Evolutionary conservation across 2,113 vertebrate genomes (phyloP), one percentile per base, ranked within the genome.

Genomic region (Engystomops pustulosus): DNA sequence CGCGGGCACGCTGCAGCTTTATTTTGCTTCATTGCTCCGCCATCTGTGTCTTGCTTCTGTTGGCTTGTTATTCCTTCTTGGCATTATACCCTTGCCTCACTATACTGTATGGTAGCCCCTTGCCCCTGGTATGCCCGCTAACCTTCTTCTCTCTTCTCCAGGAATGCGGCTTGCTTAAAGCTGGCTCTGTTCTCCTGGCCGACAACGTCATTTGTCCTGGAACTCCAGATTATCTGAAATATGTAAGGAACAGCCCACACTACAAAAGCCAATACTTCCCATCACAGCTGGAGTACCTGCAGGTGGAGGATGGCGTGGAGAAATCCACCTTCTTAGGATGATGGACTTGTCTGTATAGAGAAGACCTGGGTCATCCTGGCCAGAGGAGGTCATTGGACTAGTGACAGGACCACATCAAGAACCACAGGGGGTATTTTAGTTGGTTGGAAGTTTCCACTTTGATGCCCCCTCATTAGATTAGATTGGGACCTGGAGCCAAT

Each of bases 131-230:
- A 2, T 75, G 23, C 3, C 36, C 38, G 6, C 8, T 15, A 14
- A 79, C 23, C 18, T 32, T 80, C 44, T 23, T 1, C 17, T 60
- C 49, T 51, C 34, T 55, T 8, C 20, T 25, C 5, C 55, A 94
- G 92, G 90, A 90, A 51, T 93, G 89, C 72, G 86, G 89, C 18
- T 90, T 94, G 23, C 85, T 95, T 12, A 86, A 86, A 70, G 88
- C 89, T 53, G 93, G 93, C 41, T 90, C 83, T 1, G 80, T 94
- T 67, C 87, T 95, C 51, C 67, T 95, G 80, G 93, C 93, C 8
- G 93, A 94, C 79, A 94, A 94, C n/a, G 93, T 93, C 45, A 89
- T 89, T 83, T 94, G 91, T 70, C 93, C 93, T 0, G 94, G 93
- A 27, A 78, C 92, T 0, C 94, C 93, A 1, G 92, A 95, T 4